Base-by-base conservation (phyloP, 2,888 invertebrate species). In the Alentia gelatinosa region DNA sequence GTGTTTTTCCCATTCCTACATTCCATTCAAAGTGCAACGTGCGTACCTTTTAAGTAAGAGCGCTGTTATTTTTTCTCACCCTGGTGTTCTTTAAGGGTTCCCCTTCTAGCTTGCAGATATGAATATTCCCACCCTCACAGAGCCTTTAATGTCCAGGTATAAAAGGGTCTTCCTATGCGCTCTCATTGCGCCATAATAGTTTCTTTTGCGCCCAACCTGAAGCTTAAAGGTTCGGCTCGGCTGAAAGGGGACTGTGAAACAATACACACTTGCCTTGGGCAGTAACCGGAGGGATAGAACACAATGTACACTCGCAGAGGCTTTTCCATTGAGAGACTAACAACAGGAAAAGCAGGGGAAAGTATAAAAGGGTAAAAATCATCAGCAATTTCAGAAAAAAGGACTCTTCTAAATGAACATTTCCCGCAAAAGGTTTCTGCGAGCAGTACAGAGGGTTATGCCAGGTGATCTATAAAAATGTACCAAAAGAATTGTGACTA, bases 401-500 rank as follows among this genome's bases (percentile, higher is more conserved):
- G 33, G 68, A 30, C 26, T 15, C 26, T 15, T 68, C 30, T 3
- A 68, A 30, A 68, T 68, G 68, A 68, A 68, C 68, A 68, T 68
- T 30, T 15, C 33, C 3, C 68, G 12, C 30, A 9, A 30, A 68
- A 30, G 26, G 30, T 3, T 68, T 68, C 68, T 68, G 30, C 12
- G 68, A 30, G 30, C 68, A 68, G 5, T 26, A 30, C 3, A 56
- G 26, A 68, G 68, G 12, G 12, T 68, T 68, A 1, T 68, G 68
- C n/a, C 68, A 68, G 30, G 26, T 68, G 68, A 68, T 68, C 68
- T 30, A 68, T 68, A 68, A 68, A 68, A 68, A 68, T 68, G 68
- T 30, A 68, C 68, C 68, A 68, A 68, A 68, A 68, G 56, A n/a
- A 56, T 56, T 4, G 9, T 3, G 56, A 68, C 30, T 30, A 3